Conservation (phyloP, 2,888 invertebrate species). For the Silvanus unidentatus region DNA sequence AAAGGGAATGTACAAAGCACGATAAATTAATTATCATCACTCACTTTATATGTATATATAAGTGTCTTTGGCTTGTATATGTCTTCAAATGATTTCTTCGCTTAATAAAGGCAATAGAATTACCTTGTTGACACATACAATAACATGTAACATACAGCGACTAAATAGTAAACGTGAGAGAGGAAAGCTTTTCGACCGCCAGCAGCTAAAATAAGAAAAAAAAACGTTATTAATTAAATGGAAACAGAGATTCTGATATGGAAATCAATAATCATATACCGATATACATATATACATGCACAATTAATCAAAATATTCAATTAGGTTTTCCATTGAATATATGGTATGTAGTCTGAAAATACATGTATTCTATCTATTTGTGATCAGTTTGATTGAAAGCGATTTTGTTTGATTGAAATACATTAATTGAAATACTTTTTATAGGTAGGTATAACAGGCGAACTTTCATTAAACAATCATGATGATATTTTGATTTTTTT, state of each 20-base stretch:
- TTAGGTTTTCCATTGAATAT: slow-evolving; percentile 3
- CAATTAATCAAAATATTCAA: slow-evolving; percentile 6
- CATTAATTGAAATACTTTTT: too few relatives aligned
- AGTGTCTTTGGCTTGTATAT: slow-evolving; percentile 35
- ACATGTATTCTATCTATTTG: too few relatives aligned
- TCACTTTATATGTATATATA: slow-evolving; percentile 14
- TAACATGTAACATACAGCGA: slow-evolving; percentile 34
- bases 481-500: too few relatives aligned
- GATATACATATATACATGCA: not conserved
- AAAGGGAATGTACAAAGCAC: slow-evolving; percentile 33
- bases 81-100: slow-evolving; percentile 15
- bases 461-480: too few relatives aligned
- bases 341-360: not conserved
- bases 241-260: slow-evolving; percentile 2
- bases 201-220: slow-evolving; percentile 36
- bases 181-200: slow-evolving; percentile 38
- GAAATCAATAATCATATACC: not conserved
- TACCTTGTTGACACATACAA: slow-evolving; percentile 36
- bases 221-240: slow-evolving; percentile 4
- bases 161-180: slow-evolving; percentile 32
- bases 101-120: slow-evolving; percentile 30
- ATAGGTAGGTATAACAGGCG: too few relatives aligned
- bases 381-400: too few relatives aligned
- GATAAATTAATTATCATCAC: slow-evolving; percentile 14
- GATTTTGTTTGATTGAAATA: too few relatives aligned